Evolutionary conservation across 2,113 vertebrate species (phyloP).

Genomic region (Peromyscus californicus): DNA sequence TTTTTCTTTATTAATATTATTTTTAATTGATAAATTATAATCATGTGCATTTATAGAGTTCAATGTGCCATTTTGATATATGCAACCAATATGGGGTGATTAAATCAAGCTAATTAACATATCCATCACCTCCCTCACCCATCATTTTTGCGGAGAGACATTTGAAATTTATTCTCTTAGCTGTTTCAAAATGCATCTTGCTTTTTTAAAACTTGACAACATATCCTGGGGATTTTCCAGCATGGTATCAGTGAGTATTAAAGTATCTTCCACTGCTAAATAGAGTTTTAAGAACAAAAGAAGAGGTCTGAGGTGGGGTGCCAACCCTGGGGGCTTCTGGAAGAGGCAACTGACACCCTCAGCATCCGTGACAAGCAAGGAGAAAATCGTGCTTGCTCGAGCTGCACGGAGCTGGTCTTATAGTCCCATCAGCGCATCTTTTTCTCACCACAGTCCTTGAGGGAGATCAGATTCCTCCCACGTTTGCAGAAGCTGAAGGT

Average conservation of each 20-base stretch:
- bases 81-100: constrained; percentile 2
- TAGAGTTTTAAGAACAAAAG: not conserved
- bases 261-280: not conserved
- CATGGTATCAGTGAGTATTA: not conserved
- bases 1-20: constrained; percentile 18
- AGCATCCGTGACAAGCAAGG: not conserved
- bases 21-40: constrained; percentile 49
- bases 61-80: constrained; percentile 30
- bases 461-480: not conserved
- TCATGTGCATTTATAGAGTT: not conserved
- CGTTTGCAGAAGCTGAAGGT: not conserved
- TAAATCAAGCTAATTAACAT: constrained; percentile 50
- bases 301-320: not conserved
- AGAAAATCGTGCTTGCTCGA: not conserved
- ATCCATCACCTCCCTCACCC: not conserved
- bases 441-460: not conserved
- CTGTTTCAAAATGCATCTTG: constrained; percentile 14
- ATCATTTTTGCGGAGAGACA: constrained; percentile 1
- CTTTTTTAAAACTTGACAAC: not conserved
- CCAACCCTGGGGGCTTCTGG: not conserved
- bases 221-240: not conserved
- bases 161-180: constrained; percentile 45
- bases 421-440: not conserved
- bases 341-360: not conserved
- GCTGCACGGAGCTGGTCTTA: rapidly evolving